These are phyloP conservation scores for Rotaria magnacalcarata DNA, from an alignment of 2,888 invertebrate genomes.

Conservation along the genomic window DNA sequence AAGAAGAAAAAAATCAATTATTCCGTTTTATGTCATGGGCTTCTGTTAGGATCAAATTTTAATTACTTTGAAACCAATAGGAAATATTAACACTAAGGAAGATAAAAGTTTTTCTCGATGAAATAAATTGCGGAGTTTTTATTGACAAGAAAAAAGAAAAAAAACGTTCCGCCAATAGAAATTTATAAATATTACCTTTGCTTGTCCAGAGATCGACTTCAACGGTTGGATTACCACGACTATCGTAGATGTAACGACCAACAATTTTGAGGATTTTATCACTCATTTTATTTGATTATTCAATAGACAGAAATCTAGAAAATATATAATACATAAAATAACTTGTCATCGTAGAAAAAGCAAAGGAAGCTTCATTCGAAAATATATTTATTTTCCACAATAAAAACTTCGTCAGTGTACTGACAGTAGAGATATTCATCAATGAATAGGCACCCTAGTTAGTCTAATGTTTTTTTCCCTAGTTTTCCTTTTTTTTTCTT, in stretches of 20 bases:
- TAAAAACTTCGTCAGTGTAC: neutral
- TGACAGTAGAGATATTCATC: neutral
- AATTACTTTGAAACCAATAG: neutral
- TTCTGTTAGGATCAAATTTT: neutral
- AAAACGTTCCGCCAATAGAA: neutral
- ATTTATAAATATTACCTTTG: constrained; percentile 61
- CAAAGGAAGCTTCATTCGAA: neutral
- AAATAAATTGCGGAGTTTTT: too few species aligned
- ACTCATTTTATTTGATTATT: constrained; percentile 66
- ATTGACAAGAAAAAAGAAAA: neutral
- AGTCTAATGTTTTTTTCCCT: neutral
- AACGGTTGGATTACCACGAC: constrained; percentile 96
- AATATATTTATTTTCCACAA: neutral
- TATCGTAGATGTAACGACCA: constrained; percentile 96
- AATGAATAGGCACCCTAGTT: neutral
- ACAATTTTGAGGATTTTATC: constrained; percentile 74
- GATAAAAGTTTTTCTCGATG: neutral
- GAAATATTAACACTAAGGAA: neutral
- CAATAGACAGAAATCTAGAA: neutral
- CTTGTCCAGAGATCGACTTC: constrained; percentile 76
- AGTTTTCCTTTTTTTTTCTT: neutral
- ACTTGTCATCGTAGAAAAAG: neutral
- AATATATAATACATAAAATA: neutral
- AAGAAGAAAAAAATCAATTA: neutral
- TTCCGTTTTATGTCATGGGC: neutral